Percentiles rank a stretch among this genome's conserved stretches.
Conservation (phyloP, 2,113 vertebrate species). For the Gadus chalcogrammus region DNA sequence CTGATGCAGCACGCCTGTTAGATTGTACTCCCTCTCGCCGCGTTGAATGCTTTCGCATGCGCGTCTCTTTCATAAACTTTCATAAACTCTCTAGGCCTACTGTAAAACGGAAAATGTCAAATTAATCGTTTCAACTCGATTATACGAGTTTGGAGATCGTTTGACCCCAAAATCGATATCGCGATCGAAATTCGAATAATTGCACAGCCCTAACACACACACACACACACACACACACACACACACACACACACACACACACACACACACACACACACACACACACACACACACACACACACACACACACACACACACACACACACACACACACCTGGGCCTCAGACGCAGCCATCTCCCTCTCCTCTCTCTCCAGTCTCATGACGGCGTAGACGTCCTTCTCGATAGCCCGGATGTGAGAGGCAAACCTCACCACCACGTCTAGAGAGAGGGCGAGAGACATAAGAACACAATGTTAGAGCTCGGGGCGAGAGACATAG, state of each 20-base stretch:
- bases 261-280: background rate
- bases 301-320: background rate
- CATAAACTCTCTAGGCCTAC: too few relatives aligned
- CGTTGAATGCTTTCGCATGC: too few relatives aligned
- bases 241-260: background rate
- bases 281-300: constrained; percentile 9
- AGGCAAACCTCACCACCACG: constrained; percentile 90
- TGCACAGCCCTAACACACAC: too few relatives aligned
- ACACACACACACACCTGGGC: constrained; percentile 77
- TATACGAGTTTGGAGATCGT: too few relatives aligned
- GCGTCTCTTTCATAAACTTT: too few relatives aligned
- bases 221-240: constrained; percentile 4
- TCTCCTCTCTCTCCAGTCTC: constrained; percentile 87
- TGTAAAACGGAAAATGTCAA: too few relatives aligned
- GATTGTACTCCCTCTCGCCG: too few relatives aligned
- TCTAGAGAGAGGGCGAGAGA: constrained; percentile 67
- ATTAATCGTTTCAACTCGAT: too few relatives aligned
- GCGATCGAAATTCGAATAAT: too few relatives aligned
- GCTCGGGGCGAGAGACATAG: too few relatives aligned
- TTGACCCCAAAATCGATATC: too few relatives aligned
- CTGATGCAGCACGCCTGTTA: too few relatives aligned
- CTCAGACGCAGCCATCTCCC: constrained; percentile 86
- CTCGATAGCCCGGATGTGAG: constrained; percentile 90
- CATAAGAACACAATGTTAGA: background rate
- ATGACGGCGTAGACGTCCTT: constrained; percentile 90